Evolutionary conservation across 2,888 invertebrate genomes (phyloP).

Genomic region (Oegoconia quadripuncta): DNA sequence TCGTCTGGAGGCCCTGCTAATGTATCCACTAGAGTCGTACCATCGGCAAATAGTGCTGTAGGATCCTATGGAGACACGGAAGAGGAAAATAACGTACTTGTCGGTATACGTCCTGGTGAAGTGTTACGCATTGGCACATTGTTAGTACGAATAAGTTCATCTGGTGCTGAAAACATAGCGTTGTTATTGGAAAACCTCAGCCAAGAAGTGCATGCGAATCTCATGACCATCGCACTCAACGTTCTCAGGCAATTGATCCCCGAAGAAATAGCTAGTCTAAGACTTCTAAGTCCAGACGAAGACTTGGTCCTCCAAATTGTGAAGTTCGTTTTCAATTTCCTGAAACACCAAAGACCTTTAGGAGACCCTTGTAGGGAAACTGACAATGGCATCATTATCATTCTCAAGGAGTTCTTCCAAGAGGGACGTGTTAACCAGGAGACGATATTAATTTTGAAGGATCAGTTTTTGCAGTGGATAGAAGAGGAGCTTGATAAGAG

Average conservation of each 20-base stretch:
- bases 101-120: slow-evolving; percentile 62
- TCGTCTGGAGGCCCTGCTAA: slow-evolving; percentile 42
- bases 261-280: slow-evolving; percentile 52
- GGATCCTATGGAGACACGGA: slow-evolving; percentile 31
- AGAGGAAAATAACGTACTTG: slow-evolving; percentile 37
- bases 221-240: slow-evolving; percentile 63
- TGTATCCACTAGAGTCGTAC: slow-evolving; percentile 44
- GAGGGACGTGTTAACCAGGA: slow-evolving; percentile 58
- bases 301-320: slow-evolving; percentile 65
- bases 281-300: slow-evolving; percentile 58
- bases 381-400: slow-evolving; percentile 56
- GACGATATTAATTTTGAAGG: slow-evolving; percentile 52
- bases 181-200: slow-evolving; percentile 53
- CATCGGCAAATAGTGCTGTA: slow-evolving; percentile 36
- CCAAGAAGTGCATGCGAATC: slow-evolving; percentile 54
- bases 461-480: slow-evolving; percentile 47
- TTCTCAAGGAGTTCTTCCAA: slow-evolving; percentile 66
- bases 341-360: slow-evolving; percentile 58
- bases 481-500: slow-evolving; percentile 43
- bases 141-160: slow-evolving; percentile 52
- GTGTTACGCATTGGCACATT: slow-evolving; percentile 56
- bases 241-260: slow-evolving; percentile 54
- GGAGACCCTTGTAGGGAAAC: slow-evolving; percentile 45
- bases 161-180: slow-evolving; percentile 58
- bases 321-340: slow-evolving; percentile 62